Evolutionary conservation across 1,140 invertebrate genomes (phyloP), one percentile per base, ranked within the genome.

Genomic region (Procambarus clarkii): DNA sequence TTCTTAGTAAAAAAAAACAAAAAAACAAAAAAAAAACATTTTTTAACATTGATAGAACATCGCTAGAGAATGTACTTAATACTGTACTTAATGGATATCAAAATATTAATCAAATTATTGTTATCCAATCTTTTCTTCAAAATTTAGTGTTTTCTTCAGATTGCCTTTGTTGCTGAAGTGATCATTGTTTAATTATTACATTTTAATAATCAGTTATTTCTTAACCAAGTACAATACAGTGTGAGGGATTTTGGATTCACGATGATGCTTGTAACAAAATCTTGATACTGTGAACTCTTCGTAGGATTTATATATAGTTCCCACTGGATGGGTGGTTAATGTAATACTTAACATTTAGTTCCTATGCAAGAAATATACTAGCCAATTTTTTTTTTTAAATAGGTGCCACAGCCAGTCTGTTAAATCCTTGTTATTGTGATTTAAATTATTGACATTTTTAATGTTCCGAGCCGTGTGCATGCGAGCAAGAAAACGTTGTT

Each of bases 51-150:
- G 13, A 18, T 64, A 64, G 11, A 64, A 64, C 21, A 64, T 64
- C 60, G 13, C 60, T 64, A 64, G 45, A 60, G 60, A 69, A 89
- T 89, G 87, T 91, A 91, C 89, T 91, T 91, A 91, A 91, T 84
- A 15, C n/a, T 91, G 89, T 91, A 91, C 89, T 91, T 91, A 91
- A 91, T 91, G 74, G 89, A 91, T 91, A 91, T 91, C 89, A 91
- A 91, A 91, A 91, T 85, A 71, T 50, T 64, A 91, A 91, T 91
- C 83, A 85, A 91, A 91, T 85, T 34, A 13, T 58, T 21, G 74
- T 85, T 77, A 85, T 79, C 71, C 74, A 78, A 46, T 44, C 69
- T 48, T 71, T 60, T 44, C 82, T 78, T 76, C 45, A 48, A 71
- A 69, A 21, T 71, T 50, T 50, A 44, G 60, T 46, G 60, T 71